Evolutionary conservation across 1,140 invertebrate species (phyloP).

Genomic region (Samia ricini): DNA sequence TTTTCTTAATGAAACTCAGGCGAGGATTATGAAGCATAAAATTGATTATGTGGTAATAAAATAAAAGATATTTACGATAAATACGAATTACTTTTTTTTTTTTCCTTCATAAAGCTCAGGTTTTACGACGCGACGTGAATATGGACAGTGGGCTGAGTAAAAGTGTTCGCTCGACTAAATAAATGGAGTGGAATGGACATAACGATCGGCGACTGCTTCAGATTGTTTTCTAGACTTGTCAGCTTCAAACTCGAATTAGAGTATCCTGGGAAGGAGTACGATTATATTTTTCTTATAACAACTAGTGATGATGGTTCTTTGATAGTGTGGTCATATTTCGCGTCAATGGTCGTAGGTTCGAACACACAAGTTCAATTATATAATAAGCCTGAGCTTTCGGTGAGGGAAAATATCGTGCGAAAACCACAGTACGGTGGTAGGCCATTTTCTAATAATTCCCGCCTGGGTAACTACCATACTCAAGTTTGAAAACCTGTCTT

Average conservation of each 20-base stretch:
- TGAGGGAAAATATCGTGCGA: too few relatives aligned
- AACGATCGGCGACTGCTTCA: conserved; percentile 12
- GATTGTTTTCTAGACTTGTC: conserved; percentile 4
- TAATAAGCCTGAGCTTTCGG: too few relatives aligned
- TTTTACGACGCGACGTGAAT: conserved; percentile 13
- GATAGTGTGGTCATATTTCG: too few relatives aligned
- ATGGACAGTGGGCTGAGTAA: conserved; percentile 11
- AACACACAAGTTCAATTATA: too few relatives aligned
- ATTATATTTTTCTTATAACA: background rate
- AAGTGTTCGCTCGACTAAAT: conserved; percentile 11
- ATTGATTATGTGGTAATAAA: conserved; percentile 34
- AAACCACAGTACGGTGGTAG: too few relatives aligned
- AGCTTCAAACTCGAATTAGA: background rate
- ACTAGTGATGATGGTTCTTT: too few relatives aligned
- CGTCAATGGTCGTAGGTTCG: too few relatives aligned
- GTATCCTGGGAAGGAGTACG: background rate
- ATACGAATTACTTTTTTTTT: conserved; percentile 21
- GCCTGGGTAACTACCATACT: too few relatives aligned
- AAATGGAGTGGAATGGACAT: conserved; percentile 11
- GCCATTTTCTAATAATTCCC: too few relatives aligned
- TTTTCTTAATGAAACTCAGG: conserved; percentile 32
- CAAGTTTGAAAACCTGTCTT: too few relatives aligned
- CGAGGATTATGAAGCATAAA: conserved; percentile 30
- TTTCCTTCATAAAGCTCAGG: conserved; percentile 10
- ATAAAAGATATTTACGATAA: conserved; percentile 22